Evolutionary conservation across 2,797 vertebrate species (phyloP).

Genomic region (Poeciliopsis turneri): DNA sequence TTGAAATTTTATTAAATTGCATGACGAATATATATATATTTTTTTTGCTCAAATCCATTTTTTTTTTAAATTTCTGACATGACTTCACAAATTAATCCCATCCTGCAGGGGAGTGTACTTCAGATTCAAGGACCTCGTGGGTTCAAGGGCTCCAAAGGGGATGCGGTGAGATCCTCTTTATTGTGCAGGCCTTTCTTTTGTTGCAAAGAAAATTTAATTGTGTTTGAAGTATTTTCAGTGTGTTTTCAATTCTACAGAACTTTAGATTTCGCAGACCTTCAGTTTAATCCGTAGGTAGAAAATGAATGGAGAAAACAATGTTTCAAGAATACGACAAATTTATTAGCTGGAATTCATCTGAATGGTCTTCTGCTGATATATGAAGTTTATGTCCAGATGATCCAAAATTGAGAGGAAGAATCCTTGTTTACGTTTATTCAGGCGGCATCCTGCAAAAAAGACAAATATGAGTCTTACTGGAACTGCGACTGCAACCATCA

Average conservation of each 20-base stretch:
- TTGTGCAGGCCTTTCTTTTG: background rate
- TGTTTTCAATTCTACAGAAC: background rate
- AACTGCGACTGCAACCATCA: background rate
- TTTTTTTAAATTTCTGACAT: background rate
- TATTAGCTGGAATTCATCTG: background rate
- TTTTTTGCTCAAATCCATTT: background rate
- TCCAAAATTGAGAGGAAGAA: background rate
- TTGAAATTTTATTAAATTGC: background rate
- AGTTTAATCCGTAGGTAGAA: background rate
- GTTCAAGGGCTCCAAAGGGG: slow-evolving; percentile 89
- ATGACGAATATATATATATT: background rate
- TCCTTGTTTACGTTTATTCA: background rate
- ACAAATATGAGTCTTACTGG: background rate
- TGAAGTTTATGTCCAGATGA: background rate
- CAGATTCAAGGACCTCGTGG: slow-evolving; percentile 86
- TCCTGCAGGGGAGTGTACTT: slow-evolving; percentile 81
- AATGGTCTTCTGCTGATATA: background rate
- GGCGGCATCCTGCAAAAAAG: background rate
- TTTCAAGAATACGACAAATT: background rate
- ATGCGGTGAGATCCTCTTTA: slow-evolving; percentile 73
- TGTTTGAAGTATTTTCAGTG: background rate
- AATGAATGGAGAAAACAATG: background rate
- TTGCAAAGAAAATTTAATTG: background rate
- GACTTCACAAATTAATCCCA: slow-evolving; percentile 18
- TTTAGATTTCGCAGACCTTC: too few relatives aligned